phyloP scores from a whole-genome alignment of 2,797 vertebrate genomes.

The Cirrhinus molitorella region DNA sequence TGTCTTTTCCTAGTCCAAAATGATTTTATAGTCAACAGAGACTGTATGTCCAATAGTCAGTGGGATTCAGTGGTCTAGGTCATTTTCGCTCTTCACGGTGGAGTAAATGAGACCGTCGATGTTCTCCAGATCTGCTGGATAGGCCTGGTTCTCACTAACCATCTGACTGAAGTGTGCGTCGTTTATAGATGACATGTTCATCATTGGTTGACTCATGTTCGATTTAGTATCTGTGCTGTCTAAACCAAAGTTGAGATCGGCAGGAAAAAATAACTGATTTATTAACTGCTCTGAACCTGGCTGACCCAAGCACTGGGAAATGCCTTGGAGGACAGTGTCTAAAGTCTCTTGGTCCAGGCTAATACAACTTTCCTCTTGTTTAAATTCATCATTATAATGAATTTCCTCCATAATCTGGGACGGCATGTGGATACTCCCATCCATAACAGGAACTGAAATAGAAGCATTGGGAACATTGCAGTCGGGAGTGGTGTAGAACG shows the following conservation, averaged over 20 bases:
- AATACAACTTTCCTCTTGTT: constrained; percentile 55
- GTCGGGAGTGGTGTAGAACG: constrained; percentile 54
- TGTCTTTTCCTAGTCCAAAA: constrained; percentile 8
- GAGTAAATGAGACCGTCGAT: constrained; percentile 58
- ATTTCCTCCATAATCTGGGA: constrained; percentile 51
- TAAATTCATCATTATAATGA: constrained; percentile 57
- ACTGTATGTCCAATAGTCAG: background rate
- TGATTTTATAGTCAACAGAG: constrained; percentile 3
- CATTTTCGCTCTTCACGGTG: constrained; percentile 62
- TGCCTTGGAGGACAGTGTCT: constrained; percentile 38
- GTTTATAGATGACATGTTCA: constrained; percentile 72
- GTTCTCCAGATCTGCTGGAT: constrained; percentile 57
- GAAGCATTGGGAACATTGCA: background rate
- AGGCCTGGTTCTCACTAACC: constrained; percentile 71
- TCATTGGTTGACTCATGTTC: constrained; percentile 52
- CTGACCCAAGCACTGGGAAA: constrained; percentile 39
- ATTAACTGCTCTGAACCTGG: constrained; percentile 30
- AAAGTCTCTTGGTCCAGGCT: constrained; percentile 38
- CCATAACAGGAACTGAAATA: constrained; percentile 22
- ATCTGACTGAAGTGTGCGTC: constrained; percentile 78
- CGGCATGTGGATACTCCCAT: background rate
- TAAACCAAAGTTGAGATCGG: constrained; percentile 42
- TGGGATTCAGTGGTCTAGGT: constrained; percentile 66
- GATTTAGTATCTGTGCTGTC: constrained; percentile 66
- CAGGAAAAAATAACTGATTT: constrained; percentile 26